Evolutionary conservation across 23 tunicate species (phyloP).

Genomic region (Styela plicata): DNA sequence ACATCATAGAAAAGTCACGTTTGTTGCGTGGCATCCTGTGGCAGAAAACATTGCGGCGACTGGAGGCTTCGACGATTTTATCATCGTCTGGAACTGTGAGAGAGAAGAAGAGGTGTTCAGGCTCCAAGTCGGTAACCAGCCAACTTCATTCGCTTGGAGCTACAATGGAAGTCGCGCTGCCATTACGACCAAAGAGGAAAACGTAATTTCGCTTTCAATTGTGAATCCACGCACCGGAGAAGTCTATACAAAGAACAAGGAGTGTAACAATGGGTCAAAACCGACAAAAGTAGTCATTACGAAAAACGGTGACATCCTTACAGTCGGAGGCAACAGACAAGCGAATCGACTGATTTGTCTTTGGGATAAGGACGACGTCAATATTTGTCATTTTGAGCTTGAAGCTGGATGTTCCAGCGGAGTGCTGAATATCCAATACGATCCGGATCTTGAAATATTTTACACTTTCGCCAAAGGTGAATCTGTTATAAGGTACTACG

Average conservation of each 20-base stretch:
- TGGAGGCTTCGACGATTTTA: constrained; percentile 49
- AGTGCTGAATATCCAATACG: constrained; percentile 6
- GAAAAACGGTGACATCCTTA: constrained; percentile 5
- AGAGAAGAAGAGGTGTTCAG: not conserved
- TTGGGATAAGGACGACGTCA: not conserved
- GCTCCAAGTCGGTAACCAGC: constrained; percentile 14
- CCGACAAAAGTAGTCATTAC: not conserved
- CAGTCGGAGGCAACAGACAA: not conserved
- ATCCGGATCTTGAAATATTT: not conserved
- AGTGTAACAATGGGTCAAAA: not conserved
- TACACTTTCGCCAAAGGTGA: constrained; percentile 8
- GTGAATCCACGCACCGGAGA: constrained; percentile 17
- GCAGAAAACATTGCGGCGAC: constrained; percentile 72
- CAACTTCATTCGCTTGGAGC: constrained; percentile 70
- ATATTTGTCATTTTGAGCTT: not conserved
- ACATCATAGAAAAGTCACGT: constrained; percentile 65
- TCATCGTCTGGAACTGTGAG: constrained; percentile 49
- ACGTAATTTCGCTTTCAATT: not conserved
- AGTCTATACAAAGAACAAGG: not conserved
- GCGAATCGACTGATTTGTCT: not conserved
- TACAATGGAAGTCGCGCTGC: constrained; percentile 64
- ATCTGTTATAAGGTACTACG: constrained; percentile 10
- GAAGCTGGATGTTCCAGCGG: not conserved
- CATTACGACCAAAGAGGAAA: constrained; percentile 32
- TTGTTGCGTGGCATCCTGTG: constrained; percentile 82